phyloP scores from a whole-genome alignment of 2,113 vertebrate genomes.

The Paralichthys olivaceus region DNA sequence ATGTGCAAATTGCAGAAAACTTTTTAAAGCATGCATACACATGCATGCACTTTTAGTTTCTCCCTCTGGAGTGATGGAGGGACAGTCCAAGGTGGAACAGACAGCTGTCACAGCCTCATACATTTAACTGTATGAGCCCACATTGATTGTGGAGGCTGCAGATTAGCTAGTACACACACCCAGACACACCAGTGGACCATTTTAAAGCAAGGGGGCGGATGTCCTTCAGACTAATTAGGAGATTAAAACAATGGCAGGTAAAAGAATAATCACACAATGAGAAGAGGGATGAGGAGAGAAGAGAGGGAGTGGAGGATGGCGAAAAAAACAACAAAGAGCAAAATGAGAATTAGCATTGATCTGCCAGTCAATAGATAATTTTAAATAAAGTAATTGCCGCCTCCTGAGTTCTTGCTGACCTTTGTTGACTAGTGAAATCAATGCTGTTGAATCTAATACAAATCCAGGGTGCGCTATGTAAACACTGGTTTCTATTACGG shows the following conservation, averaged over 20 bases:
- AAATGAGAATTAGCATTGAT: constrained; percentile 99
- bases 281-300: constrained; percentile 51
- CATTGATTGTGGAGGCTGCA: constrained; percentile 64
- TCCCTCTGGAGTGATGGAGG: constrained; percentile 12
- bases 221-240: constrained; percentile 97
- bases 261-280: constrained; percentile 80
- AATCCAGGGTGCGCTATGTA: constrained; percentile 92
- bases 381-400: constrained; percentile 99
- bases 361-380: constrained; percentile 95
- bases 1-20: not conserved
- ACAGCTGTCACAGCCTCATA: constrained; percentile 58
- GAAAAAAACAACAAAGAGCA: constrained; percentile 83
- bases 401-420: constrained; percentile 97
- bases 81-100: constrained; percentile 48
- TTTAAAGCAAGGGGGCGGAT: constrained; percentile 77
- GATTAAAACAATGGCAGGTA: constrained; percentile 93
- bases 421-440: constrained; percentile 97
- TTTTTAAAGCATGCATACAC: constrained; percentile 4
- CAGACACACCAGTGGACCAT: constrained; percentile 64
- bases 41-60: constrained; percentile 3
- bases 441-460: constrained; percentile 98
- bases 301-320: constrained; percentile 56
- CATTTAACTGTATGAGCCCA: constrained; percentile 63
- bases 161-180: constrained; percentile 55
- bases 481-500: constrained; percentile 97